Conservation (phyloP, 2,797 vertebrate genomes). For the Phaenicophaeus curvirostris region DNA sequence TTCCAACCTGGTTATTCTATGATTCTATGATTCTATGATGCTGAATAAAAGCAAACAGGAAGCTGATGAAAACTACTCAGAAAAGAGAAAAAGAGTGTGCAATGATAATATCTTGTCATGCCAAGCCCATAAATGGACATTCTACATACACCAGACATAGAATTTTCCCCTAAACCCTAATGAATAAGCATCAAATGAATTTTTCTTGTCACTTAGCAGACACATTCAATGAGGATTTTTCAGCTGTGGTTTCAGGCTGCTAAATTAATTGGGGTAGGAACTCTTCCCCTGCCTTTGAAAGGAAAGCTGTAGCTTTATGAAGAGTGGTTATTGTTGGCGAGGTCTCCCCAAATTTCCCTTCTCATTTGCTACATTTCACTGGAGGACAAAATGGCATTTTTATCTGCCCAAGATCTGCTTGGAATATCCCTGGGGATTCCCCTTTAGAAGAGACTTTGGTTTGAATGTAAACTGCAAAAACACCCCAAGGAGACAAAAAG, state of each 20-base stretch:
- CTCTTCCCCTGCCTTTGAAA: background rate
- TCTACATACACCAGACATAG: background rate
- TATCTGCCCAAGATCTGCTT: background rate
- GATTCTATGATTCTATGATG: too few species aligned
- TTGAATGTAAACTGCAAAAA: background rate
- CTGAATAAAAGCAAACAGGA: background rate
- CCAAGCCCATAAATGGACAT: slow-evolving; percentile 3
- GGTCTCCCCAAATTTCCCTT: background rate
- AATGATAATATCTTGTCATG: background rate
- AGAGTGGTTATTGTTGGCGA: background rate
- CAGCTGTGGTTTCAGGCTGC: slow-evolving; percentile 21
- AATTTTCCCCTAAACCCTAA: background rate
- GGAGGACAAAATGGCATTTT: background rate
- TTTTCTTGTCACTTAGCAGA: background rate
- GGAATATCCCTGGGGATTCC: slow-evolving; percentile 7
- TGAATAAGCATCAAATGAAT: background rate
- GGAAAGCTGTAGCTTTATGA: background rate
- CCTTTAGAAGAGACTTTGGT: background rate
- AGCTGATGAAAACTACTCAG: background rate
- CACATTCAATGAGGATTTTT: background rate
- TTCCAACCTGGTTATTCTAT: too few species aligned
- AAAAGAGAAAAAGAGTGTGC: background rate
- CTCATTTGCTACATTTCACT: background rate
- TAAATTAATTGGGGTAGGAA: background rate
- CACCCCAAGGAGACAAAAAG: background rate